phyloP scores from a whole-genome alignment of 92 coral and sea anemone genomes.

The Porites evermanni region DNA sequence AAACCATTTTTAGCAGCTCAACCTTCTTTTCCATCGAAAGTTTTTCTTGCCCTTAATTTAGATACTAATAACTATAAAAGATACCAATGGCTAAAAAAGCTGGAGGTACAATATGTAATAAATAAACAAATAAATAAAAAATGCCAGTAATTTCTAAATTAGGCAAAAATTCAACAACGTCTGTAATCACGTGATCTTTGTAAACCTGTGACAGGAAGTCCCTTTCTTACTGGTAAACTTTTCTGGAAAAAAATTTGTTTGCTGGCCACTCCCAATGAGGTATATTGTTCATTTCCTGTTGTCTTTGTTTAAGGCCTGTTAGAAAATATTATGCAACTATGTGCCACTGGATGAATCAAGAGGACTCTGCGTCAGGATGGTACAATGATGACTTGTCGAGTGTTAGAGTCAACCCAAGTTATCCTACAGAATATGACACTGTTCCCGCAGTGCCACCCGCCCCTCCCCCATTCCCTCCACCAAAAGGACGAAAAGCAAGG shows the following conservation, averaged over 20 bases:
- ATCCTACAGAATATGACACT: background rate
- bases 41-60: too few species aligned
- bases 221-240: too few species aligned
- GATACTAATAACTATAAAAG: too few species aligned
- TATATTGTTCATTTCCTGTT: background rate
- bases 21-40: too few species aligned
- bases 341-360: background rate
- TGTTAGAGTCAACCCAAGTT: constrained; percentile 6
- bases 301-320: constrained; percentile 20
- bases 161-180: background rate
- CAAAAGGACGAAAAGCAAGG: background rate
- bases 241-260: too few species aligned
- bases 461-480: background rate
- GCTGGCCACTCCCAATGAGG: too few species aligned
- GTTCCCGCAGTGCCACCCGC: background rate
- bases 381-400: background rate
- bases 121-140: too few species aligned
- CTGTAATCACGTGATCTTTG: background rate
- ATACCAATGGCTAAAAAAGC: too few species aligned
- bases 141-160: too few species aligned
- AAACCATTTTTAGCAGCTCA: too few species aligned
- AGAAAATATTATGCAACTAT: constrained; percentile 13
- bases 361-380: constrained; percentile 1
- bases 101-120: too few species aligned
- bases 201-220: too few species aligned